phyloP scores from a whole-genome alignment of 1,140 invertebrate species.

The Ceratina australensis region DNA sequence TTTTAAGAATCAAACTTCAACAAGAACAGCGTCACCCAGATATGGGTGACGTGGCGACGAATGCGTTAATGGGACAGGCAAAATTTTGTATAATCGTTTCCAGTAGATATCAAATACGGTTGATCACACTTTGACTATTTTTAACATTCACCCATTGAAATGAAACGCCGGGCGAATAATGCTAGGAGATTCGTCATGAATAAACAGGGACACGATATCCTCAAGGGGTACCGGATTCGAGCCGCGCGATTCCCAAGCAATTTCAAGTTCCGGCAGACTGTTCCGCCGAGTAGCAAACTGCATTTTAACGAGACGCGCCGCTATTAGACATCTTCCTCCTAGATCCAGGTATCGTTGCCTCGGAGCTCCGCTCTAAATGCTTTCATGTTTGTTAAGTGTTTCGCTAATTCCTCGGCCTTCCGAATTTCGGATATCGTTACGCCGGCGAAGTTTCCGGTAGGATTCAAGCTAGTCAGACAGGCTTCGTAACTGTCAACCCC shows the following conservation, averaged over 20 bases:
- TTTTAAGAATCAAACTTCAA: too few relatives aligned
- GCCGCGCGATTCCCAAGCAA: neutral
- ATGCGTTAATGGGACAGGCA: too few relatives aligned
- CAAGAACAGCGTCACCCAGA: too few relatives aligned
- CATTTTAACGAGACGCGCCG: too few relatives aligned
- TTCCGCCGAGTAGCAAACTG: neutral
- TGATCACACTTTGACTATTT: slow-evolving; percentile 10
- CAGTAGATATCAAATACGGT: slow-evolving; percentile 28
- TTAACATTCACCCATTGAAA: neutral
- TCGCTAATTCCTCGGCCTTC: slow-evolving; percentile 22
- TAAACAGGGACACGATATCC: neutral
- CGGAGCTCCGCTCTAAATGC: slow-evolving; percentile 9
- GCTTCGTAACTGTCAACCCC: slow-evolving; percentile 14
- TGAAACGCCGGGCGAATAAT: neutral
- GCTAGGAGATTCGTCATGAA: neutral
- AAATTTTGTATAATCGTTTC: too few relatives aligned
- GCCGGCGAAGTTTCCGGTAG: neutral
- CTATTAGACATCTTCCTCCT: slow-evolving; percentile 8
- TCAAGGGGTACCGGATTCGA: neutral
- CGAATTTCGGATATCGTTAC: slow-evolving; percentile 6
- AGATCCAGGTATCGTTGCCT: slow-evolving; percentile 13
- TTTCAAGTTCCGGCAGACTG: neutral
- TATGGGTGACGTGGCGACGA: too few relatives aligned
- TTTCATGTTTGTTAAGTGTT: slow-evolving; percentile 44
- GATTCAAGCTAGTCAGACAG: neutral